Conservation (phyloP, 2,113 vertebrate species). For the Myanophis thanlyinensis region DNA sequence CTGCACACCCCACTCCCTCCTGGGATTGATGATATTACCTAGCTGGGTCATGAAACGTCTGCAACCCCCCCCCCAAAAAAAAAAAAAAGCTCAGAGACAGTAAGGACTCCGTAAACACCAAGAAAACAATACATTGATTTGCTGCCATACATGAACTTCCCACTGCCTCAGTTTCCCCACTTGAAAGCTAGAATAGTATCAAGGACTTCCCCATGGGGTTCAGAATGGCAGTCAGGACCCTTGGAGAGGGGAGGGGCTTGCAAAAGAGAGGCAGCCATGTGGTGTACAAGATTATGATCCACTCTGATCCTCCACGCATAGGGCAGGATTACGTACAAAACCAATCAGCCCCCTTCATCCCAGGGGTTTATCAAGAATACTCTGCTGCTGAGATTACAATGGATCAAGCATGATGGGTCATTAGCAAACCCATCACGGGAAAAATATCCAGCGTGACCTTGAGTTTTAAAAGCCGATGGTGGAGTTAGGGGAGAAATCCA, state of each 20-base stretch:
- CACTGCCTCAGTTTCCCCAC: background rate
- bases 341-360: background rate
- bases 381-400: background rate
- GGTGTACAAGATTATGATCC: background rate
- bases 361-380: background rate
- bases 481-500: too few relatives aligned
- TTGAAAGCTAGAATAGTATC: background rate
- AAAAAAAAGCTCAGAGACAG: background rate
- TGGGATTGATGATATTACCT: background rate
- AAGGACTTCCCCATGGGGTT: too few relatives aligned
- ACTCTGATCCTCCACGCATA: background rate
- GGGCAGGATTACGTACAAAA: background rate
- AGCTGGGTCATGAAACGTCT: background rate
- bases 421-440: background rate
- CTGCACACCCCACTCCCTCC: background rate
- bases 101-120: background rate
- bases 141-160: background rate
- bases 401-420: background rate
- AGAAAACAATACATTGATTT: background rate
- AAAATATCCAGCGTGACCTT: background rate
- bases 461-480: background rate
- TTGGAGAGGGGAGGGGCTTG: background rate
- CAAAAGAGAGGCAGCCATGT: background rate
- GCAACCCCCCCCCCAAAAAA: too few relatives aligned
- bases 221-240: accelerated